Evolutionary conservation across 2,113 vertebrate species (phyloP), one percentile per base, ranked within the genome.

Genomic region (Corythoichthys haematopterus): DNA sequence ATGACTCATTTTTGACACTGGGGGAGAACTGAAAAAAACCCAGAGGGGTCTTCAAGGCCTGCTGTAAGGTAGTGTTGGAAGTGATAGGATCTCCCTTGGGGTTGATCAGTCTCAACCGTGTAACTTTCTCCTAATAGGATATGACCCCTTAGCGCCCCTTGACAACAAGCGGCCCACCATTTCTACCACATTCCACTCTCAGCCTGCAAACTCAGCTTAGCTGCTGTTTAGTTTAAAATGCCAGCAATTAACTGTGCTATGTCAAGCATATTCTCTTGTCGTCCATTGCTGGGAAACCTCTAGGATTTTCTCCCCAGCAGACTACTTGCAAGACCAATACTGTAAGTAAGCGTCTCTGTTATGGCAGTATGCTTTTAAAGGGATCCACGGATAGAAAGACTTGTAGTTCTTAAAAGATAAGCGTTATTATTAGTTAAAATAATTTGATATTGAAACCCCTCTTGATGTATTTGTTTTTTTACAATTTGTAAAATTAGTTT

Each of bases 181-280:
- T 84, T 75, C 69, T 76, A 65, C 66, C 80, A 71, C 75, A 80
- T 76, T 70, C 74, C 79, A 71, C 64, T 51, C 46, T 70, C 48
- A 47, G 66, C 60, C 55, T 72, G 75, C 74, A 43, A 16, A 45
- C 72, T 62, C 70, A 52, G 58, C 75, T 65, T 62, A 53, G 75
- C 83, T 79, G 75, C 75, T 86, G 80, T 89, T 90, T 88, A 80
- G 85, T 86, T 90, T 91, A 81, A 88, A 85, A 82, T 74, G 80
- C 68, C 70, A 72, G 80, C 82, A 84, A 88, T 91, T 89, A 89
- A 87, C 78, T 70, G 80, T 86, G 90, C 85, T 87, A 84, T 85
- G 86, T 85, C 83, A 84, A 85, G 80, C 81, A 66, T 82, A 82
- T 87, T 87, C 77, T 79, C 81, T 75, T 70, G 83, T 80, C 68